A percentile compares a stretch with the other conserved stretches of the same genome.
Evolutionary conservation across 37 sponge, comb jelly and placozoan genomes (phyloP).

Genomic region (Hexactinellida sp.): DNA sequence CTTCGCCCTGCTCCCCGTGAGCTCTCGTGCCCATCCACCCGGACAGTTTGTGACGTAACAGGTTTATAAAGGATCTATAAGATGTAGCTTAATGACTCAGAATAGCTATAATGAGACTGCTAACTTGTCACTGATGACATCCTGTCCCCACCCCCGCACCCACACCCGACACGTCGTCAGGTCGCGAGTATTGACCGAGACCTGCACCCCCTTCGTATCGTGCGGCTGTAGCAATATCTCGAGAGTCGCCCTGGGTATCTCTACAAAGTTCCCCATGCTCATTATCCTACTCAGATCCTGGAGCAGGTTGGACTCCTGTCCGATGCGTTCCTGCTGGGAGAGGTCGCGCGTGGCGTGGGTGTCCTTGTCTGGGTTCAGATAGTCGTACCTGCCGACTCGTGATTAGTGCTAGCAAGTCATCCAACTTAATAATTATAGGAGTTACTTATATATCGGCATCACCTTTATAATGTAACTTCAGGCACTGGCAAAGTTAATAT

Average conservation of each 20-base stretch:
- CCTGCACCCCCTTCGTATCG: conserved; percentile 41
- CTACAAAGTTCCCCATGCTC: conserved; percentile 55
- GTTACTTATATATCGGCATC: neutral
- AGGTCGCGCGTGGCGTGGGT: conserved; percentile 36
- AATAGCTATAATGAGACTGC: neutral
- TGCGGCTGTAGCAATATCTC: conserved; percentile 29
- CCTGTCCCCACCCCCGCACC: conserved; percentile 36
- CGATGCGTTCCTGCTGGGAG: conserved; percentile 47
- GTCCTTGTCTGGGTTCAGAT: conserved; percentile 85
- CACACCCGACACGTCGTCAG: conserved; percentile 51
- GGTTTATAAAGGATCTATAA: neutral
- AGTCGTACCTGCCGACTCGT: conserved; percentile 47
- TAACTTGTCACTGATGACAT: conserved; percentile 2
- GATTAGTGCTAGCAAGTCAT: neutral
- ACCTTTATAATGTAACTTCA: no score
- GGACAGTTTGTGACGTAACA: neutral
- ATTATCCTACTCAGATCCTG: conserved; percentile 40
- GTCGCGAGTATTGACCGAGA: conserved; percentile 36
- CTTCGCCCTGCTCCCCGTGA: neutral
- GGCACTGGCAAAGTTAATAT: no score
- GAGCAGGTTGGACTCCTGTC: conserved; percentile 56
- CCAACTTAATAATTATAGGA: neutral
- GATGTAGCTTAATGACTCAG: neutral
- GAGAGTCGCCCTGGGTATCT: conserved; percentile 36
- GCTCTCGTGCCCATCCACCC: neutral